Evolutionary conservation across 2,888 invertebrate genomes (phyloP), one percentile per base, ranked within the genome.

Genomic region (Macrosiphum euphorbiae): DNA sequence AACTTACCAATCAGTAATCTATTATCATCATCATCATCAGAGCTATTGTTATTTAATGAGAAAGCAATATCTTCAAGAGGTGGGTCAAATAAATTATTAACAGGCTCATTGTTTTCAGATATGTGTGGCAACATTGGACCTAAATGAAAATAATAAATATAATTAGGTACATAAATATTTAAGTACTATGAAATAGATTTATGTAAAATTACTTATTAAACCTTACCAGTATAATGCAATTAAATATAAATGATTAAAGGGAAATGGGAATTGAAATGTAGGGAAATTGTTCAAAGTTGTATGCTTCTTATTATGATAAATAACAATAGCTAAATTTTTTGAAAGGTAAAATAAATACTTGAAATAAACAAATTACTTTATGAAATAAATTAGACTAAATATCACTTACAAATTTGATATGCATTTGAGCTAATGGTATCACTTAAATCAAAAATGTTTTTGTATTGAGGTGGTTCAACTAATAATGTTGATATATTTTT

Each of bases 21-120:
- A 92, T 58, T 13, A 47, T 91, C 91, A 58, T 91, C 91, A 85
- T 55, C 88, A 88, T 55, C 52, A 88, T 88, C 52, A 44, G 47
- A 61, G 8, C 61, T 92, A 86, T 3, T 61, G 13, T 44, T 86
- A 86, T 84, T 58, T 24, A 55, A 35, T 47, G 91, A 92, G 35
- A 61, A 24, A 58, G 47, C 16, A 47, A 50, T n/a, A 47, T 58
- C n/a, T 61, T 86, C 8, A 85, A 47, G 13, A 86, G 47, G 13
- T 35, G 87, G 3, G 58, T 91, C 58, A 91, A 91, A 58, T 58
- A 91, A 47, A 61, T 8, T 26, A 50, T 50, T 50, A 35, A 26
- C 35, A 13, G 35, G 24, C 26, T 20, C 35, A 78, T 35, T 20
- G 35, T 35, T 55, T 58, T 86, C 10, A 47, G 35, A 50, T 50